Percentiles rank a stretch among this genome's conserved stretches.
These are phyloP conservation scores for Glareola pratincola DNA, from an alignment of 2,113 vertebrate genomes.

Conservation along the genomic window DNA sequence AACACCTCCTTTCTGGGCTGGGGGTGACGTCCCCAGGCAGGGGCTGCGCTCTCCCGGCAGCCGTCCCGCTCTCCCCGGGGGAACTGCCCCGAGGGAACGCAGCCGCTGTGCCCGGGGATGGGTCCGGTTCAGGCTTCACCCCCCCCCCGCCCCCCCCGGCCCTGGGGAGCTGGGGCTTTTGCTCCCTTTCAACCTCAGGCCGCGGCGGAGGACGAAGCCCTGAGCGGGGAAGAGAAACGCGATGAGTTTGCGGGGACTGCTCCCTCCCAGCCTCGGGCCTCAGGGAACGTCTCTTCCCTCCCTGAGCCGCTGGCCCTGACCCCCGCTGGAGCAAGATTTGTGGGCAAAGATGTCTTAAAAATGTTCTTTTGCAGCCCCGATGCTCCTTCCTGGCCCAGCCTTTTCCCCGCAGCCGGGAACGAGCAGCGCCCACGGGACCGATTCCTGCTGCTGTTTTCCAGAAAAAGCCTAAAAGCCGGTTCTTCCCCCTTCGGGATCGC, in stretches of 20 bases:
- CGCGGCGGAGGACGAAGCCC: neutral
- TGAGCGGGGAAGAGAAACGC: neutral
- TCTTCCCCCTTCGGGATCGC: neutral
- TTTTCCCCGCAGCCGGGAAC: accelerated
- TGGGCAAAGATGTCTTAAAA: neutral
- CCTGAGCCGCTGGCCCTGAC: neutral
- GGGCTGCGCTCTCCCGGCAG: neutral
- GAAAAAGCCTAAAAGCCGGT: neutral
- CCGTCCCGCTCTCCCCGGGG: neutral
- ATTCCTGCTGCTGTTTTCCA: neutral
- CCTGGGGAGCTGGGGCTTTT: neutral
- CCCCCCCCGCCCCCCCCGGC: too few relatives aligned
- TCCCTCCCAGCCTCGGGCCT: neutral
- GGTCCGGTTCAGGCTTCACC: neutral
- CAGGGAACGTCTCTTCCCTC: neutral
- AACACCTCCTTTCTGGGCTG: neutral
- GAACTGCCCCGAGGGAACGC: neutral
- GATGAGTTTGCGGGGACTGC: neutral
- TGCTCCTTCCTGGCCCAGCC: neutral
- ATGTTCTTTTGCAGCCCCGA: neutral
- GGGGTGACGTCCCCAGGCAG: neutral
- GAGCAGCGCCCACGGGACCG: neutral
- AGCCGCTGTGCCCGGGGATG: accelerated
- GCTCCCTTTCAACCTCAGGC: neutral
- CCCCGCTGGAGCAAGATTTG: neutral